Evolutionary conservation across 1,140 invertebrate genomes (phyloP), one percentile per base, ranked within the genome.

Genomic region (Tribolium castaneum): DNA sequence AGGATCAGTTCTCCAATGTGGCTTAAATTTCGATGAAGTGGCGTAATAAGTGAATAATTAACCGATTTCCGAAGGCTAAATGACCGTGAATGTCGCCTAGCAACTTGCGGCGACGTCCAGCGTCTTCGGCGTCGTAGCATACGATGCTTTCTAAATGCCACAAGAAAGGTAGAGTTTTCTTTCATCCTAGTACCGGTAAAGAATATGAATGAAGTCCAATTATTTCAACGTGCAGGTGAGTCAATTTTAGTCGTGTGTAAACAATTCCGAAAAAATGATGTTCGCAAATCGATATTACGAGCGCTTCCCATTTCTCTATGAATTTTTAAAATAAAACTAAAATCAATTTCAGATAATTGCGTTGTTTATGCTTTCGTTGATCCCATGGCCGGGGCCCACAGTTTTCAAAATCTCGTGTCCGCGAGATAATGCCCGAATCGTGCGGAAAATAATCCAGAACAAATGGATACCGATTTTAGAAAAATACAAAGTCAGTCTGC

Each of bases 401-500:
- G 91, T 95, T 72, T 94, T 95, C 90, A 94, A 94, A 88, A 93
- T 95, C 84, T 93, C 94, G 81, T 97, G 96, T 85, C 94, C 94
- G 79, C 90, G 94, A 90, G 94, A 96, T 89, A 95, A 94, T 88
- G 95, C 95, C 75, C 93, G 94, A 83, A 92, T 96, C 82, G 96
- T 98, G 52, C 90, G 95, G 83, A 94, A 94, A 89, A 92, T 98
- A 80, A 92, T 98, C 81, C 92, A 95, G 87, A 96, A 93, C 91
- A 96, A 96, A 91, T 95, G 97, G 93, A 91, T 95, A 75, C 95
- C 96, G 49, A 92, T 97, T 51, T 89, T 97, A 86, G 93, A 94
- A 83, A 94, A 95, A 86, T 94, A 95, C 88, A 93, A 95, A 86
- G 91, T 93, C n/a, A 87, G 86, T 71, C 77, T 98, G 70, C 95